Conservation (phyloP, 2,888 invertebrate genomes). For the Stenoptilia bipunctidactyla region DNA sequence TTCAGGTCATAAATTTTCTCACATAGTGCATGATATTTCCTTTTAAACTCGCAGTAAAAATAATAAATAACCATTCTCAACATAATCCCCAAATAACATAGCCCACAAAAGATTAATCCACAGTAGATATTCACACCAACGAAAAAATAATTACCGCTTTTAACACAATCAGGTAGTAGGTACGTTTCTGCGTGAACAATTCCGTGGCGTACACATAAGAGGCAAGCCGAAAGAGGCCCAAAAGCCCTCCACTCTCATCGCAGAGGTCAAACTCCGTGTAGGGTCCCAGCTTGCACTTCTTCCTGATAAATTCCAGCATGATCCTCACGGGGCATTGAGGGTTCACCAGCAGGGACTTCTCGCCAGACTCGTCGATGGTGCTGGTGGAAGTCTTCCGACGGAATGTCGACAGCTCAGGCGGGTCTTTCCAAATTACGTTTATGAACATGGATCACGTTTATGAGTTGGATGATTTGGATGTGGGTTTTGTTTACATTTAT, state of each 20-base stretch:
- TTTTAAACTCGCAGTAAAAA: no score
- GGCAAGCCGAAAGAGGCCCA: slow-evolving; percentile 33
- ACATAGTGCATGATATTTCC: no score
- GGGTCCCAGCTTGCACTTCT: slow-evolving; percentile 39
- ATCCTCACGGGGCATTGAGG: slow-evolving; percentile 46
- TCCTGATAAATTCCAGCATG: slow-evolving; percentile 54
- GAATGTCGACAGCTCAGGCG: slow-evolving; percentile 33
- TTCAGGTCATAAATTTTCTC: no score
- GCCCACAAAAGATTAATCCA: no score
- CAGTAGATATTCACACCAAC: slow-evolving; percentile 5
- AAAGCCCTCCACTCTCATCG: slow-evolving; percentile 34
- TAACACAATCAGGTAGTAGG: slow-evolving; percentile 45
- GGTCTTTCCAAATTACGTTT: slow-evolving; percentile 38
- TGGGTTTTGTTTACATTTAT: no score
- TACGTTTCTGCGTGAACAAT: slow-evolving; percentile 39
- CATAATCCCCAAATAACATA: no score
- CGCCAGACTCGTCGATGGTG: slow-evolving; percentile 19
- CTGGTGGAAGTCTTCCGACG: slow-evolving; percentile 9
- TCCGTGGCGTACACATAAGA: slow-evolving; percentile 39
- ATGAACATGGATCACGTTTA: no score
- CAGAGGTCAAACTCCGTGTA: slow-evolving; percentile 47
- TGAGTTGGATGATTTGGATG: no score
- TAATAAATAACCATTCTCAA: no score
- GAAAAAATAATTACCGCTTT: slow-evolving; percentile 33
- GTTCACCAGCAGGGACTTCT: slow-evolving; percentile 46